phyloP scores from a whole-genome alignment of 2,113 vertebrate genomes.

The Stegastes partitus region DNA sequence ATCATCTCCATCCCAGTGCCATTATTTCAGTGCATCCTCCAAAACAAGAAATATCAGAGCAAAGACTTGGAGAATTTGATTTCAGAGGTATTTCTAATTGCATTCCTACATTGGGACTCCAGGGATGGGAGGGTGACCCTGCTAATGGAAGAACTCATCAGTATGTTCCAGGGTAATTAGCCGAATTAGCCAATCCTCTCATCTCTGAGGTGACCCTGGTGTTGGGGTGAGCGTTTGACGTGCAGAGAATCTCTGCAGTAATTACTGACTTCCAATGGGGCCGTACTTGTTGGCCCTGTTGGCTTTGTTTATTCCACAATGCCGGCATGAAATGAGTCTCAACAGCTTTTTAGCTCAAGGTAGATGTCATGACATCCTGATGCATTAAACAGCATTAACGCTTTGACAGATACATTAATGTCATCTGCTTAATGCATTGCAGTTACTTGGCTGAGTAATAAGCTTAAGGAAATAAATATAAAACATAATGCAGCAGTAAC shows the following conservation, averaged over 20 bases:
- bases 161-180: slow-evolving; percentile 83
- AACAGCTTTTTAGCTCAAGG: slow-evolving; percentile 38
- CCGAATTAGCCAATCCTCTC: slow-evolving; percentile 79
- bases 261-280: slow-evolving; percentile 50
- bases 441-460: slow-evolving; percentile 10
- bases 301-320: slow-evolving; percentile 60
- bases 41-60: slow-evolving; percentile 29
- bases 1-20: background rate
- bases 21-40: slow-evolving; percentile 47
- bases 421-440: slow-evolving; percentile 19
- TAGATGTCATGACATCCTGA: slow-evolving; percentile 32
- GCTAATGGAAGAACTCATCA: slow-evolving; percentile 83
- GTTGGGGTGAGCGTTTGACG: slow-evolving; percentile 66
- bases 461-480: slow-evolving; percentile 1
- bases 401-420: slow-evolving; percentile 48
- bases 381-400: slow-evolving; percentile 54
- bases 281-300: slow-evolving; percentile 53
- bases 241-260: slow-evolving; percentile 57
- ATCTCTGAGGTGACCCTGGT: slow-evolving; percentile 76
- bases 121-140: slow-evolving; percentile 71
- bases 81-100: slow-evolving; percentile 69
- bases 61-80: slow-evolving; percentile 52
- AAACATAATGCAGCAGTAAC: slow-evolving; percentile 2
- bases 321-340: slow-evolving; percentile 36
- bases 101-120: slow-evolving; percentile 60